Evolutionary conservation across 2,797 vertebrate genomes (phyloP).

Genomic region (Decapterus maruadsi): DNA sequence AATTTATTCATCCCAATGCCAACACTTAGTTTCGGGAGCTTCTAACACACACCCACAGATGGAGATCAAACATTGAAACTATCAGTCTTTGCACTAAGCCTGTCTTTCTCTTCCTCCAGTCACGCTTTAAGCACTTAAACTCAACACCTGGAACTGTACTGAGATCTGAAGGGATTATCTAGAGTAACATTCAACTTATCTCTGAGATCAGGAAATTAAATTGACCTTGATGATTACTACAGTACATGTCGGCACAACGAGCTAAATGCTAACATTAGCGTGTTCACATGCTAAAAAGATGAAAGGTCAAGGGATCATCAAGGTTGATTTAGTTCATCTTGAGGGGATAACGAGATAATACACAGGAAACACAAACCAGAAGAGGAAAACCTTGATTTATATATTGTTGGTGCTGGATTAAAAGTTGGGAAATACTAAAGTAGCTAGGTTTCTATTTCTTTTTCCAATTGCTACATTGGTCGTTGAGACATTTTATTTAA

Average conservation of each 20-base stretch:
- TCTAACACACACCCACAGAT: slow-evolving; percentile 29
- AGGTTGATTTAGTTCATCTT: too few species aligned
- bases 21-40: slow-evolving; percentile 14
- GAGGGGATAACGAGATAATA: too few species aligned
- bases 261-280: too few species aligned
- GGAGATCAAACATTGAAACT: slow-evolving; percentile 38
- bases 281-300: too few species aligned
- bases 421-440: background rate
- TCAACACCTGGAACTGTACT: slow-evolving; percentile 2
- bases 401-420: background rate
- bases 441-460: background rate
- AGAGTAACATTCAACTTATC: background rate
- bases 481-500: background rate
- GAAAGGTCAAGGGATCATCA: too few species aligned
- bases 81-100: slow-evolving; percentile 1
- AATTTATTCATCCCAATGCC: slow-evolving; percentile 27
- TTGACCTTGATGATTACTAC: background rate
- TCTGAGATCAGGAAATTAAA: background rate
- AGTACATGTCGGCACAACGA: too few species aligned
- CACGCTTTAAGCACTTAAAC: slow-evolving; percentile 10
- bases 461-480: background rate
- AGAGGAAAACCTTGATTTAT: background rate
- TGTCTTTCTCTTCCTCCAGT: slow-evolving; percentile 8
- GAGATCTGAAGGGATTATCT: slow-evolving; percentile 20
- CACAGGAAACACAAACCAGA: too few species aligned